Percentiles rank a stretch among this genome's conserved stretches.
Evolutionary conservation across 2,888 invertebrate genomes (phyloP).

Genomic region (Vesta saturnalis): DNA sequence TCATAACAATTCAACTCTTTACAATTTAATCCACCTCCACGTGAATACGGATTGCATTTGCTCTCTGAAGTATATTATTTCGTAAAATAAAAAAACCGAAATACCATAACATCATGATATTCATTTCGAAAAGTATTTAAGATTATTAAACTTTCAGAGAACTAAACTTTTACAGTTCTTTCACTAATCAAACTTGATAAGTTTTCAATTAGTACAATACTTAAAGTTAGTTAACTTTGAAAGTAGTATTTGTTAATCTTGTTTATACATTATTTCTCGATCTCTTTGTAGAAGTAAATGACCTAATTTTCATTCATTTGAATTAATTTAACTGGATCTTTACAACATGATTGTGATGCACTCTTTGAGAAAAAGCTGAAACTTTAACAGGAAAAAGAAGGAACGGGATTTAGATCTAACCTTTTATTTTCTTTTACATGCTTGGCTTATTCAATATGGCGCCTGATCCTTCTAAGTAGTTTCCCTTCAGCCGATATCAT

Average conservation of each 20-base stretch:
- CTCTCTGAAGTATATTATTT: no score
- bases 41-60: no score
- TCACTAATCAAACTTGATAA: background rate
- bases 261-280: background rate
- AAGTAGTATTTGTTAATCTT: background rate
- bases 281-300: background rate
- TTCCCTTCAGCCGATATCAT: constrained; percentile 31
- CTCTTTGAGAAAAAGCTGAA: constrained; percentile 30
- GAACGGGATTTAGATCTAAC: constrained; percentile 21
- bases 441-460: constrained; percentile 35
- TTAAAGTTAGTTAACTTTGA: background rate
- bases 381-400: constrained; percentile 27
- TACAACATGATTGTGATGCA: constrained; percentile 30
- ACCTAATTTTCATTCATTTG: constrained; percentile 25
- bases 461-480: constrained; percentile 34
- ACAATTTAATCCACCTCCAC: no score
- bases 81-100: no score
- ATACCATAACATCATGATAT: no score
- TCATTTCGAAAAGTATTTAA: no score
- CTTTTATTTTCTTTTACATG: constrained; percentile 37
- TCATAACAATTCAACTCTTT: no score
- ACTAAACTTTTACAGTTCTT: background rate
- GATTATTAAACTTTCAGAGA: background rate
- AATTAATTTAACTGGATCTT: constrained; percentile 21
- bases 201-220: background rate